Base-by-base conservation (phyloP, 2,888 invertebrate genomes). In the Myopa tessellatipennis region DNA sequence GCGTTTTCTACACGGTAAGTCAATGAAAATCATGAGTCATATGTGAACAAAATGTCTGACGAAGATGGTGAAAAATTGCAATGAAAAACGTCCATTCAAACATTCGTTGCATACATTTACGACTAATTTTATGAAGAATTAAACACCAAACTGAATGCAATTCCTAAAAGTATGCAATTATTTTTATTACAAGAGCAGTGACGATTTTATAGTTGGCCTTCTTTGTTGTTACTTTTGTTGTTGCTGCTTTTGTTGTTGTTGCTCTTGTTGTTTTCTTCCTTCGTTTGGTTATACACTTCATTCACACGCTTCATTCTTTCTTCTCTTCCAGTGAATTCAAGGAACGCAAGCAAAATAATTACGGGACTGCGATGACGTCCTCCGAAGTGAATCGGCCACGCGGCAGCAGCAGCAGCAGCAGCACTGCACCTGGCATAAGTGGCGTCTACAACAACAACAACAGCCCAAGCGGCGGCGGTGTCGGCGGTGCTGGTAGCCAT, bases 381-480 rank as follows among this genome's bases (percentile, higher is more conserved):
- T 55, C n/a, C 68, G 34, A 38, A 14, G 36, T 40, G 79, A 72
- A 76, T 40, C n/a, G 34, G 14, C 70, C 26, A 40, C 60, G 26
- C 75, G 58, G n/a, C 68, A n/a, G 34, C 26, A 65, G 50, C 60
- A 60, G 50, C 60, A 60, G 58, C 55, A 12, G 76, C 65, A 70
- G 50, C 16, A 58, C 61, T 50, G 78, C 76, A 7, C 60, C 77
- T 12, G 63, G 68, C 55, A 38, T 76, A 50, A 71, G 71, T 26
- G 55, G 67, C 36, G 74, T 65, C 58, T 60, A 26, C 63, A 79
- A 79, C 61, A 82, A 78, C 77, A 80, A 78, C 77, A 81, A 82
- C 79, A 83, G 82, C 81, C 84, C 83, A 76, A 87, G 83, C 55
- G 74, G 82, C 45, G 78, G 74, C 55, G 34, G 77, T 60, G 68